These are phyloP conservation scores for Lagodon rhomboides DNA, from an alignment of 2,797 vertebrate genomes.

Conservation along the genomic window DNA sequence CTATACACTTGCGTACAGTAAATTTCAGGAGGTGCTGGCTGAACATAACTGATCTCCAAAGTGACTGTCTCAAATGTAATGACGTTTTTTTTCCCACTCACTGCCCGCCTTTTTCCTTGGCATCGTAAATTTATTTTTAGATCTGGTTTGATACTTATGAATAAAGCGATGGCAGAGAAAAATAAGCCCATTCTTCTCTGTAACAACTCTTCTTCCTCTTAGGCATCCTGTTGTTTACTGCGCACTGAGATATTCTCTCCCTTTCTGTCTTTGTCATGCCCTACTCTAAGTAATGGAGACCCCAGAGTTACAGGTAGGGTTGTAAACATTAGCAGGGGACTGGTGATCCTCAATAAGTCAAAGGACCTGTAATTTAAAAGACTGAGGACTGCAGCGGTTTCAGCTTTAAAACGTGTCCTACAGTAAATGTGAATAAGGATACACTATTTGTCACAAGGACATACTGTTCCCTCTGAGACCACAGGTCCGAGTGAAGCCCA, in stretches of 20 bases:
- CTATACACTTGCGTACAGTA: neutral
- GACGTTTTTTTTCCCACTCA: slow-evolving; percentile 7
- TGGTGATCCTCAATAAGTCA: neutral
- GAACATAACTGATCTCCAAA: slow-evolving; percentile 28
- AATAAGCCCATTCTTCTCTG: slow-evolving; percentile 1
- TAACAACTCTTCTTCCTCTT: slow-evolving; percentile 9
- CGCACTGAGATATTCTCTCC: neutral
- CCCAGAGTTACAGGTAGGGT: neutral
- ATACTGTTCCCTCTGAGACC: slow-evolving; percentile 5
- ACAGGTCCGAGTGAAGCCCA: neutral
- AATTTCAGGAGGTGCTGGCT: slow-evolving; percentile 10
- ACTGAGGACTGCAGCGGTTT: neutral
- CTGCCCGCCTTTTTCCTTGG: slow-evolving; percentile 5
- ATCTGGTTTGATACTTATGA: slow-evolving; percentile 40
- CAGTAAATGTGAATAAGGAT: slow-evolving; percentile 11
- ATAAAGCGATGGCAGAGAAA: neutral
- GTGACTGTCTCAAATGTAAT: slow-evolving; percentile 25
- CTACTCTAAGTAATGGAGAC: slow-evolving; percentile 9
- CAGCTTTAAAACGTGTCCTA: slow-evolving; percentile 7
- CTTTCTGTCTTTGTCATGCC: neutral
- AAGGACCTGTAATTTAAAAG: slow-evolving; percentile 3
- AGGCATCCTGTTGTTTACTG: slow-evolving; percentile 12
- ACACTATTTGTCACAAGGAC: slow-evolving; percentile 2
- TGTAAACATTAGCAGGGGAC: slow-evolving; percentile 18
- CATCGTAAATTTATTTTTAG: slow-evolving; percentile 57